Conservation (phyloP, 2,888 invertebrate species). For the Oxyscelio sp. region DNA sequence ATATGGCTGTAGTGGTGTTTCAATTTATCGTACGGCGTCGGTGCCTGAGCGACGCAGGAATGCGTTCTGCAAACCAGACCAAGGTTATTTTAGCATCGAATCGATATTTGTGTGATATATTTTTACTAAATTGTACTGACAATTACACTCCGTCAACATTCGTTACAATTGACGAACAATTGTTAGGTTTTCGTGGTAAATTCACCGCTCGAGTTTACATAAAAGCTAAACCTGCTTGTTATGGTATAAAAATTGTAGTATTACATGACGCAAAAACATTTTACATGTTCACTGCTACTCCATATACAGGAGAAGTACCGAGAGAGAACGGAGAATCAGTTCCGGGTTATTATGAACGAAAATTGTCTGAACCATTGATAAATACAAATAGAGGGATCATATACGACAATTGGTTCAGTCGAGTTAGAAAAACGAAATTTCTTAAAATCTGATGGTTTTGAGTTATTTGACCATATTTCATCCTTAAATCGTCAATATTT, state of each 20-base stretch:
- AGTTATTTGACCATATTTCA: too few relatives aligned
- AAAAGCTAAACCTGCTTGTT: constrained; percentile 72
- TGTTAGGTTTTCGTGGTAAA: constrained; percentile 28
- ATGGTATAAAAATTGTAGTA: constrained; percentile 72
- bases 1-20: too few relatives aligned
- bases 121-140: constrained; percentile 29
- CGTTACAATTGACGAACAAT: constrained; percentile 38
- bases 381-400: constrained; percentile 29
- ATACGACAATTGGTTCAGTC: constrained; percentile 49
- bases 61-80: too few relatives aligned
- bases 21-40: too few relatives aligned
- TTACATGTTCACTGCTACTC: constrained; percentile 26
- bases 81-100: constrained; percentile 37
- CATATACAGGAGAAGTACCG: not conserved
- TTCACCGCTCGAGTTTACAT: constrained; percentile 14
- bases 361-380: not conserved
- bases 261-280: constrained; percentile 45
- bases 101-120: constrained; percentile 28
- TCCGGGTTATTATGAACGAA: not conserved
- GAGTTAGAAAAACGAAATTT: too few relatives aligned
- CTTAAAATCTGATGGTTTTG: too few relatives aligned
- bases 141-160: not conserved
- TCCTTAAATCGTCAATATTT: too few relatives aligned
- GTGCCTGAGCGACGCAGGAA: too few relatives aligned
- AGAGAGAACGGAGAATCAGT: not conserved